Base-by-base conservation (phyloP, 2,888 invertebrate species). In the Galerucella calmariensis region DNA sequence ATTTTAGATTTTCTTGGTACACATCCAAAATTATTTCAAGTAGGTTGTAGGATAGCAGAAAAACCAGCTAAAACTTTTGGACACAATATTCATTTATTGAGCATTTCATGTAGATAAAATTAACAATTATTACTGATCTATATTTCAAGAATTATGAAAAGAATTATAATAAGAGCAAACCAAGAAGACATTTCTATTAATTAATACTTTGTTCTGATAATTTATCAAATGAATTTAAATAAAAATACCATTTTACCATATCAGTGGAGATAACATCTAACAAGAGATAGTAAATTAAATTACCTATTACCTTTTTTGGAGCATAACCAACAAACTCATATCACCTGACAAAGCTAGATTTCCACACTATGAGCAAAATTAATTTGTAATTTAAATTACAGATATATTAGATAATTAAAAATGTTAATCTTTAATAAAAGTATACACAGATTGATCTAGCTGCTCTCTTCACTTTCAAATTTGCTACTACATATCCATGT, bases 1-100 rank as follows among this genome's bases (percentile, higher is more conserved):
- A n/a, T 44, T 6, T 65, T 44, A 65, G 12, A 20, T 41, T 65
- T 44, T 46, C 46, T 65, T 65, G 63, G 63, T 46, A 65, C 16
- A 65, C 14, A n/a, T 65, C 63, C 63, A 65, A 65, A 11, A 20
- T 20, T 46, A 46, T 65, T 65, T 46, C 35, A 35, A 9, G 56
- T n/a, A 56, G n/a, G 16, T 20, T 56, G 9, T 9, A 20, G 16
- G 9, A 16, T 16, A 56, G 56, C 8, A 41, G 35, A 41, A 9
- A 51, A 16, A 2, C n/a, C n/a, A n/a, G 53, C n/a, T n/a, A 53
- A 16, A 53, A 8, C 8, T 41, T 9, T 41, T 41, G 8, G 35
- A 41, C 1, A 1, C 8, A 1, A 41, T 41, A 41, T 41, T 41
- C 35, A 41, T 8, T 41, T 41, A 35, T 35, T 35, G 8, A 35